Evolutionary conservation across 2,797 vertebrate species (phyloP).

Genomic region (Vipera latastei): DNA sequence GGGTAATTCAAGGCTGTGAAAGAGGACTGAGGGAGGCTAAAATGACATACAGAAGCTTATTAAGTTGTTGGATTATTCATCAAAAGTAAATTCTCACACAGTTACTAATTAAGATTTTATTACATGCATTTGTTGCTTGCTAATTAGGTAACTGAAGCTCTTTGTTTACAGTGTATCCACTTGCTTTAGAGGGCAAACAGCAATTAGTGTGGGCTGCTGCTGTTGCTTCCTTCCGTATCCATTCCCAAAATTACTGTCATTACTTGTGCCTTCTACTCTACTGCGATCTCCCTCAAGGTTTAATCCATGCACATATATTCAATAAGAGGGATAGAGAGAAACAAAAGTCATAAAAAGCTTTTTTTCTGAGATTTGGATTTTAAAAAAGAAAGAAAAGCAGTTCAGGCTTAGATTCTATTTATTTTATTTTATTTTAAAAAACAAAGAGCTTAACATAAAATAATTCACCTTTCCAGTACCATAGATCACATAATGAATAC

Average conservation of each 20-base stretch:
- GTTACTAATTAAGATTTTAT: conserved; percentile 53
- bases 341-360: not conserved
- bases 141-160: conserved; percentile 47
- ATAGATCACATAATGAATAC: not conserved
- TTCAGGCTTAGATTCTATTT: not conserved
- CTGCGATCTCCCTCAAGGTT: not conserved
- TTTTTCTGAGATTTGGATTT: not conserved
- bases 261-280: not conserved
- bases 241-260: conserved; percentile 44
- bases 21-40: conserved; percentile 22
- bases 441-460: not conserved
- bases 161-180: conserved; percentile 46
- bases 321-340: not conserved
- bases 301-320: conserved; percentile 22
- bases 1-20: conserved; percentile 1
- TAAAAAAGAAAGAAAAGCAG: not conserved
- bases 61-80: conserved; percentile 50
- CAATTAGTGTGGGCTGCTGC: conserved; percentile 1
- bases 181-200: conserved; percentile 40
- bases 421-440: not conserved
- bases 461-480: not conserved
- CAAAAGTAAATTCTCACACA: conserved; percentile 46
- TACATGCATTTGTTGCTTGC: conserved; percentile 46
- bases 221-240: conserved; percentile 18
- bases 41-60: conserved; percentile 20